Percentiles rank a stretch among this genome's conserved stretches.
Conservation (phyloP, 2,113 vertebrate genomes). For the Symphodus melops region DNA sequence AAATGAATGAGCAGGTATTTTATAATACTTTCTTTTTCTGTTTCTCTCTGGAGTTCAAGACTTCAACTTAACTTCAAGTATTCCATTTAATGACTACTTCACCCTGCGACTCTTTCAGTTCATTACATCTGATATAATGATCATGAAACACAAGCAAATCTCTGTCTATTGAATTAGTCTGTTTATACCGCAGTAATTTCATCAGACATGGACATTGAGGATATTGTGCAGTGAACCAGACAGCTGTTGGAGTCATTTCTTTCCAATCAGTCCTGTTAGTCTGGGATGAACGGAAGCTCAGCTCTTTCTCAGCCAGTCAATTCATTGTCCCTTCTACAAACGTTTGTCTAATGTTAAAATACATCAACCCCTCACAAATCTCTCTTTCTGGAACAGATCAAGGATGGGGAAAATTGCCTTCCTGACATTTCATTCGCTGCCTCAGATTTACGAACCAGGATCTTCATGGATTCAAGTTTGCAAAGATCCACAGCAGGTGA, state of each 20-base stretch:
- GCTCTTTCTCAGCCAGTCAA: constrained; percentile 13
- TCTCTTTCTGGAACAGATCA: constrained; percentile 10
- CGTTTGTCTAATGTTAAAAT: constrained; percentile 1
- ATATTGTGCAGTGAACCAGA: constrained; percentile 37
- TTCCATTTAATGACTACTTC: neutral
- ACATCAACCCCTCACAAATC: neutral
- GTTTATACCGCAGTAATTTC: constrained; percentile 11
- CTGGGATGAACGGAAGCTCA: constrained; percentile 16
- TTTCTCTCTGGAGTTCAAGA: constrained; percentile 11
- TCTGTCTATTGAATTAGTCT: constrained; percentile 32
- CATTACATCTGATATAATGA: neutral
- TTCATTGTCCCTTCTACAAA: constrained; percentile 1
- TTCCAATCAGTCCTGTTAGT: constrained; percentile 29
- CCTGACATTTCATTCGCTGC: neutral
- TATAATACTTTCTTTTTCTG: neutral
- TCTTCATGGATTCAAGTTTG: constrained; percentile 6
- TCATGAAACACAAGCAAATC: neutral
- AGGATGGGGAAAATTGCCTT: neutral
- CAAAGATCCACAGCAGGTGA: constrained; percentile 13
- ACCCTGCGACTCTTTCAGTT: neutral
- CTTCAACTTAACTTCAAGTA: neutral
- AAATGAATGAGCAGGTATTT: constrained; percentile 41
- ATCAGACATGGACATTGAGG: constrained; percentile 45
- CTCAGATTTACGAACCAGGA: constrained; percentile 16
- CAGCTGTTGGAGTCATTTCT: constrained; percentile 39